phyloP scores from a whole-genome alignment of 2,797 vertebrate species.

The Neopelma chrysocephalum region DNA sequence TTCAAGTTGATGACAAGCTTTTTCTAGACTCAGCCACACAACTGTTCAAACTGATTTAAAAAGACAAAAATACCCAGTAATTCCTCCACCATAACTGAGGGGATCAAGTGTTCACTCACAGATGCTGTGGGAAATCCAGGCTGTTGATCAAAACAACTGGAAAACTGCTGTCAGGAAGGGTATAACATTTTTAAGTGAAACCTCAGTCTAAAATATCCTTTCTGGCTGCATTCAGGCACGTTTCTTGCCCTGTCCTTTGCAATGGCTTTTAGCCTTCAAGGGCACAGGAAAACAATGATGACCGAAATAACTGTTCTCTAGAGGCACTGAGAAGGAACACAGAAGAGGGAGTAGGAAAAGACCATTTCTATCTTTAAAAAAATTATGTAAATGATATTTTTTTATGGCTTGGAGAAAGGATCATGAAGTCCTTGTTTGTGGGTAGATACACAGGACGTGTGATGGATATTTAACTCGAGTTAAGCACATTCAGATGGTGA shows the following conservation, averaged over 20 bases:
- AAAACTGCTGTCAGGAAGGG: constrained; percentile 13
- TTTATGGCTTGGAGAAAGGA: not conserved
- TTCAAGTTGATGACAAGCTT: not conserved
- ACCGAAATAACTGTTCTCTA: not conserved
- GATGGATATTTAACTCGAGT: not conserved
- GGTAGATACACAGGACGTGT: not conserved
- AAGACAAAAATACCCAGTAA: not conserved
- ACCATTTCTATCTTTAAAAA: not conserved
- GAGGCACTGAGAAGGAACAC: not conserved
- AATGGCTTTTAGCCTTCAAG: not conserved
- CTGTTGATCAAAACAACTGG: constrained; percentile 27
- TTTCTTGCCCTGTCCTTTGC: not conserved
- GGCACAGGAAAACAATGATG: not conserved
- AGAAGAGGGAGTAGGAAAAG: not conserved
- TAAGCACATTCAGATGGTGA: too few relatives aligned
- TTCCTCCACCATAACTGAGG: not conserved
- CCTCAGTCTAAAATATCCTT: not conserved
- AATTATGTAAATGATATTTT: not conserved
- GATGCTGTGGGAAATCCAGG: not conserved
- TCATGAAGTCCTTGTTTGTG: too few relatives aligned
- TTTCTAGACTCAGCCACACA: not conserved
- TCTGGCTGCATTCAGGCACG: not conserved
- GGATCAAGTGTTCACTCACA: not conserved
- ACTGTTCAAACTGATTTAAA: not conserved
- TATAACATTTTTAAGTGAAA: not conserved